phyloP scores from a whole-genome alignment of 2,888 invertebrate genomes.

The Orgyia antiqua region DNA sequence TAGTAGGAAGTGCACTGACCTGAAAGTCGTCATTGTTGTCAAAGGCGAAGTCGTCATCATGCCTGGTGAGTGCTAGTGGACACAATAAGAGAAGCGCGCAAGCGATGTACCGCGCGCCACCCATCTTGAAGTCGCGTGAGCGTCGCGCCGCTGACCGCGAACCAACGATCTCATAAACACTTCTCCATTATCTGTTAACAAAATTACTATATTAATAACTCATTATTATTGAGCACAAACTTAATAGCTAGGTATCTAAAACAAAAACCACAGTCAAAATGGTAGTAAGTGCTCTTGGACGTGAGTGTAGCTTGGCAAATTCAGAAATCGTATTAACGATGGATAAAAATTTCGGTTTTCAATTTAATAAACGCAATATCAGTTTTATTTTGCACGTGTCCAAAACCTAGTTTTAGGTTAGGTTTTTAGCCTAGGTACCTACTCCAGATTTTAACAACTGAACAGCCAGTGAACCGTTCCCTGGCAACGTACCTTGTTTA shows the following conservation, averaged over 20 bases:
- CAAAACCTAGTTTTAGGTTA: too few species aligned
- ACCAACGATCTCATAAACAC: slow-evolving; percentile 58
- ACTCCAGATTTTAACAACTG: too few species aligned
- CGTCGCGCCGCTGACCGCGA: slow-evolving; percentile 21
- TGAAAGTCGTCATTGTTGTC: slow-evolving; percentile 71
- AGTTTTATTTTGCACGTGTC: too few species aligned
- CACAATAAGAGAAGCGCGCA: slow-evolving; percentile 60
- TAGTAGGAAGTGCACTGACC: slow-evolving; percentile 32
- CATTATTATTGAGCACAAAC: too few species aligned
- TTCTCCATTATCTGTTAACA: slow-evolving; percentile 58
- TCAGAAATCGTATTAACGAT: too few species aligned
- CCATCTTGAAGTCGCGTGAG: slow-evolving; percentile 42
- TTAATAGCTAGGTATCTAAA: background rate
- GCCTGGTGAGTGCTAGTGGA: slow-evolving; percentile 61
- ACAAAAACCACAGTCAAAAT: too few species aligned
- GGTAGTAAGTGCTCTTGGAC: background rate
- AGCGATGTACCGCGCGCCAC: slow-evolving; percentile 48
- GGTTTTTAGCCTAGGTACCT: too few species aligned
- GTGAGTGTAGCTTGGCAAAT: too few species aligned
- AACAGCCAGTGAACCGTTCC: too few species aligned
- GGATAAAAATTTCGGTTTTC: too few species aligned
- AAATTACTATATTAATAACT: slow-evolving; percentile 9
- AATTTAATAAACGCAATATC: too few species aligned
- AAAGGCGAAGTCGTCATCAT: slow-evolving; percentile 73
- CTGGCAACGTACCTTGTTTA: too few species aligned